A percentile compares a stretch with the other conserved stretches of the same genome.
These are phyloP conservation scores for Sula dactylatra DNA, from an alignment of 2,113 vertebrate species.

Conservation along the genomic window DNA sequence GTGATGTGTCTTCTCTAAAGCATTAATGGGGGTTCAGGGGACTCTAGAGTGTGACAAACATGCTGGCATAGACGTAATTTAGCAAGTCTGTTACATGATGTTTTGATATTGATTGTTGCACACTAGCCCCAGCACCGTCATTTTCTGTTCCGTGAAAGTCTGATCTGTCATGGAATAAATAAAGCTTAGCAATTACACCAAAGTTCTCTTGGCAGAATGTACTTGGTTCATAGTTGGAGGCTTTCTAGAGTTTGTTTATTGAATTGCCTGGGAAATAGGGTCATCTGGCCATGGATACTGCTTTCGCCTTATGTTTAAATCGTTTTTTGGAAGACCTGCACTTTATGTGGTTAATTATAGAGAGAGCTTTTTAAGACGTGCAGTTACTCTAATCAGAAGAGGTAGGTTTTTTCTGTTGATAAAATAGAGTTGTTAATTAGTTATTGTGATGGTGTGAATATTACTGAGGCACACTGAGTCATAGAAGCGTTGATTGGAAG, in stretches of 20 bases:
- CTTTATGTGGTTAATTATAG: not conserved
- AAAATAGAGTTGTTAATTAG: not conserved
- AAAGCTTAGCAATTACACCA: not conserved
- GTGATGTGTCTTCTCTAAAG: not conserved
- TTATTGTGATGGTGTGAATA: not conserved
- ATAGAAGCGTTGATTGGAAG: not conserved
- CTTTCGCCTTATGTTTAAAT: not conserved
- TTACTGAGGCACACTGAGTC: not conserved
- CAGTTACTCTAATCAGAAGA: not conserved
- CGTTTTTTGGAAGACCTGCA: not conserved
- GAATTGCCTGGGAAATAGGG: not conserved
- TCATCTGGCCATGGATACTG: not conserved
- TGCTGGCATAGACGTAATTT: not conserved
- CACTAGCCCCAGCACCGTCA: not conserved
- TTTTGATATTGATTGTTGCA: not conserved
- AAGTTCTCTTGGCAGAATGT: not conserved
- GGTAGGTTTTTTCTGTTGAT: not conserved
- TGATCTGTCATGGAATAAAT: not conserved
- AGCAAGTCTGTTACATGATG: not conserved
- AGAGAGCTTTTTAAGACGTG: not conserved
- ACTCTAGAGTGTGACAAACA: not conserved
- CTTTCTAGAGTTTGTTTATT: not conserved
- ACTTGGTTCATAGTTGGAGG: not conserved
- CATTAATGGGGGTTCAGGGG: not conserved
- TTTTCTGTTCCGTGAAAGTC: not conserved